Evolutionary conservation across 1,140 invertebrate species (phyloP), one percentile per base, ranked within the genome.

Genomic region (Rhyzopertha dominica): DNA sequence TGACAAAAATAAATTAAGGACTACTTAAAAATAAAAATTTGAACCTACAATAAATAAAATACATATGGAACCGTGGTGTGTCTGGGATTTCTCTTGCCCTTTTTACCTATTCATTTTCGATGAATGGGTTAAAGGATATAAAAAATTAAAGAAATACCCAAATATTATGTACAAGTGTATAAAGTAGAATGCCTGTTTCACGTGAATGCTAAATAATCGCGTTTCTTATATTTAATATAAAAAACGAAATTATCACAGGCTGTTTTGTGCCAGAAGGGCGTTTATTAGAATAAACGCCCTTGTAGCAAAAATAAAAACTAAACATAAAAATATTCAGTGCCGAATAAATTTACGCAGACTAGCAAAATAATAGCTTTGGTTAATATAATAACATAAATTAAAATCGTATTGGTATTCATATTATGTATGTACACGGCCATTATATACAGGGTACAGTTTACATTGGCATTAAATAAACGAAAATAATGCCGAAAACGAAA

Each of bases 351-450:
- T 43, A 49, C 47, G 31, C 37, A 48, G 59, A 62, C 59, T 60
- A 62, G 57, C 49, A 58, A 59, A 62, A 60, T 46, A 49, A 56
- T 58, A 62, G 57, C 60, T 65, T 63, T 65, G 61, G 61, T 65
- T 51, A 53, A 24, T 22, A 42, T 52, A 52, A 44, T 57, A 43
- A 51, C 51, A 54, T 46, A 58, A 55, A 52, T 54, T 53, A 52
- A 52, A 51, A 54, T 51, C 38, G 31, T 34, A 35, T 18, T 31
- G 39, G 39, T 39, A 31, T 34, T 26, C 28, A 36, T 30, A 18
- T 9, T 29, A 5, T 19, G 13, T 19, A 18, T 18, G 24, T 19
- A 20, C n/a, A 42, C 4, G 42, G 31, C 44, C 5, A 14, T 34
- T 56, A 56, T 52, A 51, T 38, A 59, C 52, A 53, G 39, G 49